Conservation (phyloP, 2,797 vertebrate species). For the Hapalemur alaotrensis region DNA sequence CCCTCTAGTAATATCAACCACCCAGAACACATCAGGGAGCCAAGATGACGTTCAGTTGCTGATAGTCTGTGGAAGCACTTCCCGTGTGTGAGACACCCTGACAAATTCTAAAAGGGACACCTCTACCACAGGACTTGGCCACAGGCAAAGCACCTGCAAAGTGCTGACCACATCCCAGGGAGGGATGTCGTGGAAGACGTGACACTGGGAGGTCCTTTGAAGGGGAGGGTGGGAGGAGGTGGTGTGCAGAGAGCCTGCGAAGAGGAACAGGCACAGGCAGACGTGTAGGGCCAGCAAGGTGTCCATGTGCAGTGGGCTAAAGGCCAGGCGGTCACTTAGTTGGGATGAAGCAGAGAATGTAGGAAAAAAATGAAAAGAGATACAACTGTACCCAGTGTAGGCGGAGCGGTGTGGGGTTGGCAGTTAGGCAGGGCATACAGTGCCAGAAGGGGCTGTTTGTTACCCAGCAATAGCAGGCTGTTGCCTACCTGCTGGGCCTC, state of each 20-base stretch:
- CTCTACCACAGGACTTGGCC: background rate
- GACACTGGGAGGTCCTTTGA: background rate
- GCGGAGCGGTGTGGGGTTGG: background rate
- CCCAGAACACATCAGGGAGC: fast-evolving
- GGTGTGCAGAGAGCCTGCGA: background rate
- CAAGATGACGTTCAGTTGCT: no score
- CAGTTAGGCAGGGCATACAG: background rate
- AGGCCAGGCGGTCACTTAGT: no score
- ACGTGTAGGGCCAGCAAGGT: fast-evolving
- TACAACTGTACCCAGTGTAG: no score
- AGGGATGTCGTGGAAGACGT: background rate
- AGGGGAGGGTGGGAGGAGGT: background rate
- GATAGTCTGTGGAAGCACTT: background rate
- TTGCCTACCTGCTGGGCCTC: background rate
- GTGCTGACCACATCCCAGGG: background rate
- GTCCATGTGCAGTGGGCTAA: fast-evolving
- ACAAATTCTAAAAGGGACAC: background rate
- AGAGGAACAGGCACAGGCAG: background rate
- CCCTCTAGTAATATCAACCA: background rate
- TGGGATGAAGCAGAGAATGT: background rate
- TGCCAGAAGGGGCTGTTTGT: background rate
- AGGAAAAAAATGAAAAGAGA: background rate
- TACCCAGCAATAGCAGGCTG: background rate
- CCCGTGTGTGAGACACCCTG: background rate
- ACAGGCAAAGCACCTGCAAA: background rate